Percentiles rank a stretch among this genome's conserved stretches.
These are phyloP conservation scores for Cerastoderma edule DNA, from an alignment of 2,888 invertebrate genomes.

Conservation along the genomic window DNA sequence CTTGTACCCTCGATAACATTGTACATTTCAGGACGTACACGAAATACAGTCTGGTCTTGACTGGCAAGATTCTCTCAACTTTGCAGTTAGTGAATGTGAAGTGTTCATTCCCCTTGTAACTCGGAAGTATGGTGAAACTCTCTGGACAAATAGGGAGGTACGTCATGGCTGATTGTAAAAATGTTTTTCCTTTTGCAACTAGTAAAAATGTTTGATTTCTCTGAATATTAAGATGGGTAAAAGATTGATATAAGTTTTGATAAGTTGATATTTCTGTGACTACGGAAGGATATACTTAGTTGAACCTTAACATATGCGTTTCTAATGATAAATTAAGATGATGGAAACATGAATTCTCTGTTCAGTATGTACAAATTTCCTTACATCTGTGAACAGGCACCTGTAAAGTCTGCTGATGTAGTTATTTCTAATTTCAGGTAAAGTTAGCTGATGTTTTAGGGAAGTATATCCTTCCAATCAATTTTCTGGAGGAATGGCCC, in stretches of 20 bases:
- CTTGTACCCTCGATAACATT: too few species aligned
- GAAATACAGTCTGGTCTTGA: conserved; percentile 83
- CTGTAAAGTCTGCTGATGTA: background rate
- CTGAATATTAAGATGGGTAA: too few species aligned
- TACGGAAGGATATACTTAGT: background rate
- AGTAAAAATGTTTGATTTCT: too few species aligned
- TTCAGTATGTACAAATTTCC: background rate
- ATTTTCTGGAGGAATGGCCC: conserved; percentile 82
- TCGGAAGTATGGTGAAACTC: conserved; percentile 83
- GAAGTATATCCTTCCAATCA: conserved; percentile 83
- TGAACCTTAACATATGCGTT: too few species aligned
- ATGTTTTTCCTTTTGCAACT: too few species aligned
- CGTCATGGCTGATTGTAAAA: background rate
- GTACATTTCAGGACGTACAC: conserved; percentile 82
- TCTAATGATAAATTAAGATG: too few species aligned
- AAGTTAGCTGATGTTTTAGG: conserved; percentile 83
- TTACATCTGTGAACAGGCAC: too few species aligned
- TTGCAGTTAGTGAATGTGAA: conserved; percentile 83
- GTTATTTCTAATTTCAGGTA: conserved; percentile 68
- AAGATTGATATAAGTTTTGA: too few species aligned
- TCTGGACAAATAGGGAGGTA: conserved; percentile 84
- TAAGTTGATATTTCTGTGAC: too few species aligned
- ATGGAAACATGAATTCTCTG: too few species aligned
- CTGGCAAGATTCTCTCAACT: conserved; percentile 84
- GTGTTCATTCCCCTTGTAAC: conserved; percentile 84